Base-by-base conservation (phyloP, 2,797 vertebrate species). In the Simalia tracyae region DNA sequence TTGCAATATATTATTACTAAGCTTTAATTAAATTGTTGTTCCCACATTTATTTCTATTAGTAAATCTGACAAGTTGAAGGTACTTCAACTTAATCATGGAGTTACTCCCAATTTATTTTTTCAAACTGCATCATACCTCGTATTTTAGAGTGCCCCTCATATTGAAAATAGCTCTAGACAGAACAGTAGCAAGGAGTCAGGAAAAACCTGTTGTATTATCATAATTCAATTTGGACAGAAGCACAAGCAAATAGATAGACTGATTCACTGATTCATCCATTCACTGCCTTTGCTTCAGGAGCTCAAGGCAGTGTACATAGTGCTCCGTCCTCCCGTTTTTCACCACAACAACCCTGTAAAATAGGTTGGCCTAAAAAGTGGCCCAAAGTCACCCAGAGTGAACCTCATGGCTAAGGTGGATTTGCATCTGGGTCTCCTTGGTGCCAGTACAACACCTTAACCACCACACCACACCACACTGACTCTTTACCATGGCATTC, bases 401-500 rank as follows among this genome's bases (percentile, higher is more conserved):
- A 72, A 72, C 15, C 42, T 36, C 31, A 72, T 19, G 19, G 8
- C 7, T 17, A 14, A 22, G 31, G 19, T 76, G 72, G 72, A 46
- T 42, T 81, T 81, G 72, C 36, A 22, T 81, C 24, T 81, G 19
- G 1, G 19, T 54, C 50, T 54, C 50, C 50, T 54, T 54, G 50
- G 7, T 81, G 31, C 66, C 36, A 46, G 42, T 81, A 42, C 8
- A 81, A 81, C 36, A 81, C 57, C 46, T 84, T 17, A 81, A 90
- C 91, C 42, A 89, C 92, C 36, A 89, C 42, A 76, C 92, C 36
- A 89, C 42, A 76, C 8, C 3, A 46, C 3, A 76, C 17, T 86
- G 54, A 60, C 95, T 96, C 93, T 96, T 95, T 96, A 95, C 91
- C 91, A 95, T 61, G 8, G 81, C 84, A 91, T 91, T 95, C 91